These are phyloP conservation scores for Penaeus monodon DNA, from an alignment of 2,888 invertebrate species.

Conservation along the genomic window DNA sequence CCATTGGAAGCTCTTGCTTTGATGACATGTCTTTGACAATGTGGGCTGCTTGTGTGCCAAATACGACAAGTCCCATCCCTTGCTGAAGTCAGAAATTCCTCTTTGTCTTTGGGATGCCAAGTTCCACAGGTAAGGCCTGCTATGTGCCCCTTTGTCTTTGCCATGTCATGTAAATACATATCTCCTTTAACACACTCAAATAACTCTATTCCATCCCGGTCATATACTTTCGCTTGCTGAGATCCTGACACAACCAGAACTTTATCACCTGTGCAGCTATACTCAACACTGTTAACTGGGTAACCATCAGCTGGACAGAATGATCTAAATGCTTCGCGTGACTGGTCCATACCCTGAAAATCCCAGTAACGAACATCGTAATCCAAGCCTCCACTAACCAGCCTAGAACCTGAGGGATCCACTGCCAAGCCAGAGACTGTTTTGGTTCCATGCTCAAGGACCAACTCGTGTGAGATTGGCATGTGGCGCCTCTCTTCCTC, in stretches of 20 bases:
- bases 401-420: conserved; percentile 93
- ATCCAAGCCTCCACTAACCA: conserved; percentile 92
- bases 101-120: conserved; percentile 92
- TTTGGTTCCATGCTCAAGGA: conserved; percentile 89
- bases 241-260: conserved; percentile 93
- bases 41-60: conserved; percentile 87
- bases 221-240: conserved; percentile 88
- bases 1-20: conserved; percentile 90
- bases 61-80: conserved; percentile 93
- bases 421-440: conserved; percentile 90
- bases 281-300: conserved; percentile 89
- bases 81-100: conserved; percentile 95
- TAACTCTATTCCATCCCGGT: conserved; percentile 93
- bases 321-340: conserved; percentile 89
- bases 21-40: conserved; percentile 79
- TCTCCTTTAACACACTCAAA: conserved; percentile 95
- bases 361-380: conserved; percentile 98
- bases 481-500: conserved; percentile 70
- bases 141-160: conserved; percentile 93
- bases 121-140: conserved; percentile 89
- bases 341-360: conserved; percentile 97
- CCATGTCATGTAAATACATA: conserved; percentile 95
- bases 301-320: conserved; percentile 95
- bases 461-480: conserved; percentile 75
- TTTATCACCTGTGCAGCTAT: conserved; percentile 93